Conservation (phyloP, 35 echinoderm and acorn worm genomes). For the Holothuria glaberrima region DNA sequence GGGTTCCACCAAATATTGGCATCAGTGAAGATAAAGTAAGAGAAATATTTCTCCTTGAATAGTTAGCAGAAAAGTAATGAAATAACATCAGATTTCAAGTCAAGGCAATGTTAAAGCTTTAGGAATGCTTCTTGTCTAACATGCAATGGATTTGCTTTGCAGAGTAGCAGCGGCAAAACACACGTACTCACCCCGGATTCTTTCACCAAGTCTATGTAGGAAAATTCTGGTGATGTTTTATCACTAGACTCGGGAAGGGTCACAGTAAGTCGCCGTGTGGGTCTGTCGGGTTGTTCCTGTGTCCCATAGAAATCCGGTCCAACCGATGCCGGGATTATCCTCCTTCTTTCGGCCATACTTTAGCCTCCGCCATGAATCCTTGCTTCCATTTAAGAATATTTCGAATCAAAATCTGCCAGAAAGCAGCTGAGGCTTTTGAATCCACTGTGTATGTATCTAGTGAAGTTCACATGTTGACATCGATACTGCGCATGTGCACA, state of each 20-base stretch:
- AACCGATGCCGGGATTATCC: conserved; percentile 97
- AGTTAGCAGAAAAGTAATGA: background rate
- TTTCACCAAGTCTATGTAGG: conserved; percentile 85
- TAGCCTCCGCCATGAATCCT: conserved; percentile 35
- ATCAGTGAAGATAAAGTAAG: background rate
- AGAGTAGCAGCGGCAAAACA: background rate
- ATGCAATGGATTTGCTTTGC: conserved; percentile 54
- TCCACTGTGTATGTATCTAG: conserved; percentile 7
- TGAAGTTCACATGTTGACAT: conserved; percentile 85
- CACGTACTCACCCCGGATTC: conserved; percentile 91
- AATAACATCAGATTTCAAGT: conserved; percentile 36
- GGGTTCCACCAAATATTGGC: background rate
- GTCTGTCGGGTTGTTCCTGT: conserved; percentile 71
- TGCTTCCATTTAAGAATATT: conserved; percentile 55
- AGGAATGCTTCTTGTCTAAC: conserved; percentile 48
- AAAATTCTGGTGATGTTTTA: conserved; percentile 86
- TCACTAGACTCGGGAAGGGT: conserved; percentile 89
- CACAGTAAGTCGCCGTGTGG: conserved; percentile 81
- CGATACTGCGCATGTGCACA: conserved; percentile 75
- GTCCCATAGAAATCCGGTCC: conserved; percentile 78
- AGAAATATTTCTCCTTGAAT: background rate
- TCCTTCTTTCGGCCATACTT: conserved; percentile 97
- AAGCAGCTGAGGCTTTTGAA: conserved; percentile 46
- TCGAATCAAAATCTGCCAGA: conserved; percentile 42
- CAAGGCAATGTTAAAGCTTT: conserved; percentile 42